Evolutionary conservation across 2,888 invertebrate genomes (phyloP).

Genomic region (Orchesella flavescens): DNA sequence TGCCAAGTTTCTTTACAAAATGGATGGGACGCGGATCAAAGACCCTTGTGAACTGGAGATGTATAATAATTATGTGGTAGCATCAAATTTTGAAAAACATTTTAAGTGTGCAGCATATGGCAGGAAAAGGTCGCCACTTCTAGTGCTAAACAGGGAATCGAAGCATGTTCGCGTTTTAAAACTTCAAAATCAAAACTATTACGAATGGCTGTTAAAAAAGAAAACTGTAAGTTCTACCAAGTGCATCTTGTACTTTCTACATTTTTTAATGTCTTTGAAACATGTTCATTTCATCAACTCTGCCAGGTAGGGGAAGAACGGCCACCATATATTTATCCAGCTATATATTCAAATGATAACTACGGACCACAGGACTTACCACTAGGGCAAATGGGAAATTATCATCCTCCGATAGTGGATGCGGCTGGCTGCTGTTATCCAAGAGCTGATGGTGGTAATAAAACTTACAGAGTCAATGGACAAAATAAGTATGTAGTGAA

Average conservation of each 20-base stretch:
- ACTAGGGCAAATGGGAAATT: conserved; percentile 64
- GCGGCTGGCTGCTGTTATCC: conserved; percentile 61
- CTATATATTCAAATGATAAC: conserved; percentile 61
- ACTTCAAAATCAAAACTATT: conserved; percentile 68
- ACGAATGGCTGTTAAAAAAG: conserved; percentile 65
- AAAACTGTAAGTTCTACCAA: conserved; percentile 55
- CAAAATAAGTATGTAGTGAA: conserved; percentile 42
- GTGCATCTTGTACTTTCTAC: neutral
- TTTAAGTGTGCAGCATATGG: conserved; percentile 70
- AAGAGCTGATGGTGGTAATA: conserved; percentile 35
- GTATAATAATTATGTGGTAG: conserved; percentile 71
- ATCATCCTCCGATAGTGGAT: conserved; percentile 45
- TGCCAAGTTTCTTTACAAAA: conserved; percentile 69
- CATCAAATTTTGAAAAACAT: conserved; percentile 70
- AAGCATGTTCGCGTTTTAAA: conserved; percentile 69
- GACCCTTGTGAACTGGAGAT: conserved; percentile 71
- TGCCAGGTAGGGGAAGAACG: conserved; percentile 65
- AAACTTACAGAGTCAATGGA: conserved; percentile 32
- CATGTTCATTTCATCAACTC: no score
- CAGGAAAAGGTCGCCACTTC: conserved; percentile 66
- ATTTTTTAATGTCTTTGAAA: no score
- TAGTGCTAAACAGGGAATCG: conserved; percentile 69
- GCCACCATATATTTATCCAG: conserved; percentile 65
- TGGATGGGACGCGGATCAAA: conserved; percentile 70
- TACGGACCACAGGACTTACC: conserved; percentile 62